Evolutionary conservation across 2,113 vertebrate species (phyloP).

Genomic region (Danionella cerebrum): DNA sequence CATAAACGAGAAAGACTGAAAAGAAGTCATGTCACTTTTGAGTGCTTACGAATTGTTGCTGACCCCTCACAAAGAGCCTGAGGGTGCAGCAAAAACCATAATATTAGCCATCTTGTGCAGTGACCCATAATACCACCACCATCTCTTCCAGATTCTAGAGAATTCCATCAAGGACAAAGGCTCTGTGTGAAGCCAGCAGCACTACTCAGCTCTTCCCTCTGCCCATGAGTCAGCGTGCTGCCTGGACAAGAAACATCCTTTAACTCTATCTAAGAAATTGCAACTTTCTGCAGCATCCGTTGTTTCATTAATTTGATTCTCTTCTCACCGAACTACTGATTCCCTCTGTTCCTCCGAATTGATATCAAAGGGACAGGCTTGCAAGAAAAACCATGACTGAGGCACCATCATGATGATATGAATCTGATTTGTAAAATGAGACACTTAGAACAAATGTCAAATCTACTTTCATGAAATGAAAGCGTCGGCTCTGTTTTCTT

Average conservation of each 20-base stretch:
- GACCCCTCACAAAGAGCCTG: slow-evolving; percentile 30
- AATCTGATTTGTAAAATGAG: no score
- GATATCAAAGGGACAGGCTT: background rate
- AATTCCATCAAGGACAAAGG: slow-evolving; percentile 49
- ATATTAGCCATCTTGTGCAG: slow-evolving; percentile 40
- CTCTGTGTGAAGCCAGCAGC: slow-evolving; percentile 28
- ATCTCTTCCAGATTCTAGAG: slow-evolving; percentile 42
- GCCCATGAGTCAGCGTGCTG: slow-evolving; percentile 24
- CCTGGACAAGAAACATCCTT: slow-evolving; percentile 7
- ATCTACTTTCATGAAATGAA: no score
- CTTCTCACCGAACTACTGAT: background rate
- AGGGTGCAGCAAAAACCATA: slow-evolving; percentile 50
- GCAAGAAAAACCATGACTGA: no score
- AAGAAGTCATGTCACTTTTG: background rate
- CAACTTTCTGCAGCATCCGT: slow-evolving; percentile 1
- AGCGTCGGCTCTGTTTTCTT: no score
- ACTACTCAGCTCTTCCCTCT: slow-evolving; percentile 31
- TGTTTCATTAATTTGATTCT: background rate
- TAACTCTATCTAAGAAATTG: slow-evolving; percentile 1
- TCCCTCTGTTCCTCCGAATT: background rate
- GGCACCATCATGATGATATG: no score
- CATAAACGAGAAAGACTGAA: background rate
- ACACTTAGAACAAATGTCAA: no score
- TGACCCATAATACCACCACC: slow-evolving; percentile 45
- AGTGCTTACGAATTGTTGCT: slow-evolving; percentile 16